Evolutionary conservation across 2,888 invertebrate species (phyloP).

Genomic region (Agrochola circellaris): DNA sequence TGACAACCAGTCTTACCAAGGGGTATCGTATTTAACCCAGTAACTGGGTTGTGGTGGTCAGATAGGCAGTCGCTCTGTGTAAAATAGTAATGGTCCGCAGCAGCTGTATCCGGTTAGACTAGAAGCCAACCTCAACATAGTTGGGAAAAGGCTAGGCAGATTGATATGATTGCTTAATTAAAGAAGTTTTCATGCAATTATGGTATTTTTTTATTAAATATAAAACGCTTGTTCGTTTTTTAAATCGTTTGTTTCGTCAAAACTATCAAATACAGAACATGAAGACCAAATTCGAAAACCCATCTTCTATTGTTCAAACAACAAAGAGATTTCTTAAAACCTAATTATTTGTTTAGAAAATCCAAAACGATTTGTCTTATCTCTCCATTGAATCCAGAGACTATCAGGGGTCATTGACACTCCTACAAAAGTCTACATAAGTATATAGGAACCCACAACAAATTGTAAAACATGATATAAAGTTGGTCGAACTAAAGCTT

Average conservation of each 20-base stretch:
- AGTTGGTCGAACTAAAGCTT: constrained; percentile 15
- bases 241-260: neutral
- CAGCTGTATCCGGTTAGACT: too few relatives aligned
- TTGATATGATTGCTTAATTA: too few relatives aligned
- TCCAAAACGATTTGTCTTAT: constrained; percentile 21
- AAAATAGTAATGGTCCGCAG: too few relatives aligned
- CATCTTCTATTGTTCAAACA: neutral
- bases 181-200: neutral
- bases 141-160: too few relatives aligned
- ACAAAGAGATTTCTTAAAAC: constrained; percentile 12
- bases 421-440: neutral
- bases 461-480: constrained; percentile 25
- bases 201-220: neutral
- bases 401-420: constrained; percentile 23
- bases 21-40: too few relatives aligned
- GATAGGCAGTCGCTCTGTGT: too few relatives aligned
- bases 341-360: constrained; percentile 16
- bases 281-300: neutral
- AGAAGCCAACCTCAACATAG: too few relatives aligned
- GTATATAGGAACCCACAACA: constrained; percentile 4
- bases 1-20: too few relatives aligned
- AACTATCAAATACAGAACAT: neutral
- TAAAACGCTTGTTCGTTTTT: neutral
- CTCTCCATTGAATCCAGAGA: neutral
- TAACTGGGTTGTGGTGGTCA: too few relatives aligned